Conservation (phyloP, 2,888 invertebrate species). For the Cancer borealis region DNA sequence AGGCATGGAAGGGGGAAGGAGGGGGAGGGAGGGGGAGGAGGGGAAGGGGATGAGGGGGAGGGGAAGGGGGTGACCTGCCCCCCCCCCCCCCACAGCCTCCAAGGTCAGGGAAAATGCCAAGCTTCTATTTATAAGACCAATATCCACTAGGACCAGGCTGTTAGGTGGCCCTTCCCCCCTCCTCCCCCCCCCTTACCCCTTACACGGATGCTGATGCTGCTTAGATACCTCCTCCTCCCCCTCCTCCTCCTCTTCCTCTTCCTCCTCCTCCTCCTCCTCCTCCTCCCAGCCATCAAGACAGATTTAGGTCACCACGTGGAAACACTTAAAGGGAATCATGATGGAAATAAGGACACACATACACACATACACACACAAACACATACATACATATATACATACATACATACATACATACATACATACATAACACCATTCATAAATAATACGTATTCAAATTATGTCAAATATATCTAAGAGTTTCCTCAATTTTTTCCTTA, state of each 20-base stretch:
- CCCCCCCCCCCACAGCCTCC: no score
- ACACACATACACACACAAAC: conserved; percentile 52
- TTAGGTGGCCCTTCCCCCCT: background rate
- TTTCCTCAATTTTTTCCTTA: no score
- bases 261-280: background rate
- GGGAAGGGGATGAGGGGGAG: background rate
- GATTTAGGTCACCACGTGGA: conserved; percentile 13
- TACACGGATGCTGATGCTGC: background rate
- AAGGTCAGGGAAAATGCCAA: conserved; percentile 18
- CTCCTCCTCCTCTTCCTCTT: background rate
- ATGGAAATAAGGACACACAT: conserved; percentile 12
- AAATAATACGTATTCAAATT: no score
- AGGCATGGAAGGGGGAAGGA: background rate
- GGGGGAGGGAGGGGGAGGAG: background rate
- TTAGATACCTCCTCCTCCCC: background rate
- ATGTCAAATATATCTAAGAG: no score
- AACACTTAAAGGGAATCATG: background rate
- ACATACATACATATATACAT: conserved; percentile 38
- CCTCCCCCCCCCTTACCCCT: background rate
- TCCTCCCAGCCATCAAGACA: background rate
- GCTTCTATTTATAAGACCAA: conserved; percentile 31
- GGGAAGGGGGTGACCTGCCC: background rate
- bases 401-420: background rate
- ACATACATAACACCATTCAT: background rate
- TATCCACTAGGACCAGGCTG: background rate